Evolutionary conservation across 92 coral and sea anemone species (phyloP), one percentile per base, ranked within the genome.

Genomic region (Porites lobata): DNA sequence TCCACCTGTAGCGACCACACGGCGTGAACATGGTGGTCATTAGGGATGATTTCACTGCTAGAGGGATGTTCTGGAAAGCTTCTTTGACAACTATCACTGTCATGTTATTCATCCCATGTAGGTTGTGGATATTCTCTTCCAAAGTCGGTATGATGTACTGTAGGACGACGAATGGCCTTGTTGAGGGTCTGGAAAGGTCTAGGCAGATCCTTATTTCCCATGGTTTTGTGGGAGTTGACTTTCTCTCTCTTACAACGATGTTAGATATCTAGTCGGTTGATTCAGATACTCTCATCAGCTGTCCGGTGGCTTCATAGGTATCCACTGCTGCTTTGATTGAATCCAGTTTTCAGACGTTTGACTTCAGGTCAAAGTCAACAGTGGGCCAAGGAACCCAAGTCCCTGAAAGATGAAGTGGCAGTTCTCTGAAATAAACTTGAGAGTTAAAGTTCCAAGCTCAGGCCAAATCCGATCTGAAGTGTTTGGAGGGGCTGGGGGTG

Each of bases 11-110:
- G 78, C 73, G 84, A 26, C 92, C 88, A 78, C 84, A 83, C 32
- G 88, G 88, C 22, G 84, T 88, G 19, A 13, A 59, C 83, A 75
- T 75, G 56, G 92, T 88, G 58, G 92, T 88, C 92, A 88, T 80
- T 65, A 88, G 64, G n/a, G 82, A 81, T 53, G 91, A 81, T 15
- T 62, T 53, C 13, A 50, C 1, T 29, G 91, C 58, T 1, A 87
- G 78, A 21, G 82, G 82, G 61, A 75, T 85, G 76, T 47, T 75
- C 65, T 76, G 83, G 59, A 85, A 76, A 0, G 89, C 77, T 47
- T 85, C 89, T 17, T 85, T 85, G 75, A 69, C 53, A n/a, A 67
- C 79, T 43, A 18, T 82, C 50, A 50, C 79, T 24, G 75, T 69
- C 75, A 69, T 62, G 82, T 75, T 50, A 47, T 80, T 88, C 54